Conservation (phyloP, 2,797 vertebrate genomes). For the Sphenopsis melanotis region DNA sequence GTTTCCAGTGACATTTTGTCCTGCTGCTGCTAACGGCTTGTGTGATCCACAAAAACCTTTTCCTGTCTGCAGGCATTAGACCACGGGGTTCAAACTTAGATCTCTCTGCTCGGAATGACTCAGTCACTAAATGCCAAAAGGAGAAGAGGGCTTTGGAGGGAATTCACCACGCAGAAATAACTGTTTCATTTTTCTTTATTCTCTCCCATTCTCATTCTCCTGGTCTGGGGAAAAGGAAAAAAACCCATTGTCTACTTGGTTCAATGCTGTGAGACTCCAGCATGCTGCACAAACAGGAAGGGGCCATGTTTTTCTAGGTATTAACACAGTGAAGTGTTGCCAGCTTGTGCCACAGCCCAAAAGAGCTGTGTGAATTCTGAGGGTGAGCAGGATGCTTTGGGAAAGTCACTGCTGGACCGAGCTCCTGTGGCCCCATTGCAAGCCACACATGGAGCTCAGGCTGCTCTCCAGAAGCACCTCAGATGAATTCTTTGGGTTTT, state of each 20-base stretch:
- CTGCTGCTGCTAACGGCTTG: not conserved
- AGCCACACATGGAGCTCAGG: not conserved
- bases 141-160: constrained; percentile 77
- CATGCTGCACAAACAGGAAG: constrained; percentile 17
- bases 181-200: not conserved
- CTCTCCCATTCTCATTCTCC: not conserved
- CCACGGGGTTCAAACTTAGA: constrained; percentile 71
- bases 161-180: constrained; percentile 73
- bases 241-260: not conserved
- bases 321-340: not conserved
- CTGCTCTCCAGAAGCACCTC: not conserved
- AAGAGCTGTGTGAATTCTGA: not conserved
- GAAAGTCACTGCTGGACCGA: not conserved
- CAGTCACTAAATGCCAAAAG: constrained; percentile 74
- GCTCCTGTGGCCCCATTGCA: not conserved
- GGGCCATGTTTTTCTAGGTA: not conserved
- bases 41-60: not conserved
- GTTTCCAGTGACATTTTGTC: constrained; percentile 38
- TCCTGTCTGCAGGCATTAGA: constrained; percentile 69
- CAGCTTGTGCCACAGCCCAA: not conserved
- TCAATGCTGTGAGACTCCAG: not conserved
- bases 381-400: not conserved
- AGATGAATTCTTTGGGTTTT: not conserved
- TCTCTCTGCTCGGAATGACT: constrained; percentile 74
- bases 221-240: not conserved